Percentiles rank a stretch among this genome's conserved stretches.
Evolutionary conservation across 2,888 invertebrate species (phyloP).

Genomic region (Toxonevra muliebris): DNA sequence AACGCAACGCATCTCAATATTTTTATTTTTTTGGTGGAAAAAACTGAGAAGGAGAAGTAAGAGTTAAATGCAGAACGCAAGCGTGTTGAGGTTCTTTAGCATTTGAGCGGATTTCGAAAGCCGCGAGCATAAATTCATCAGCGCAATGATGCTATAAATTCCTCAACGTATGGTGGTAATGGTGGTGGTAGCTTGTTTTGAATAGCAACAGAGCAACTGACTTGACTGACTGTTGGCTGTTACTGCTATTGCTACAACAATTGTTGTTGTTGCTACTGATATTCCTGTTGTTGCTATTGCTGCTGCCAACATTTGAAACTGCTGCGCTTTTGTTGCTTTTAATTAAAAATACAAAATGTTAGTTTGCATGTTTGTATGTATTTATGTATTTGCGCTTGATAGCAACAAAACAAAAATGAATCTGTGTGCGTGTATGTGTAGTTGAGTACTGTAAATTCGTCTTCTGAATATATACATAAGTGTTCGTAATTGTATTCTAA

Average conservation of each 20-base stretch:
- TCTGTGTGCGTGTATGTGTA: not conserved
- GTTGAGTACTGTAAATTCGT: not conserved
- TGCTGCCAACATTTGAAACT: too few species aligned
- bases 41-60: too few species aligned
- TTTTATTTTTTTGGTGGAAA: too few species aligned
- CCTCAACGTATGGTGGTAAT: too few species aligned
- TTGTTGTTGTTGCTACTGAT: not conserved
- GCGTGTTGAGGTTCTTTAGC: conserved; percentile 10
- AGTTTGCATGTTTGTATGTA: conserved; percentile 13
- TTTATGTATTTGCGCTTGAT: not conserved
- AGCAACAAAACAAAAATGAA: not conserved
- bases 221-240: not conserved
- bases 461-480: not conserved
- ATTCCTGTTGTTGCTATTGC: not conserved
- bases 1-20: conserved; percentile 1
- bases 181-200: too few species aligned
- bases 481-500: conserved; percentile 13
- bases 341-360: conserved; percentile 24
- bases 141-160: not conserved
- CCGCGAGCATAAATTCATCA: conserved; percentile 20
- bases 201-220: too few species aligned
- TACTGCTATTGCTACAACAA: not conserved
- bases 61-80: not conserved
- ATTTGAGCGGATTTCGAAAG: conserved; percentile 11
- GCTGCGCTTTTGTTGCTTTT: conserved; percentile 22